Percentiles rank a stretch among this genome's conserved stretches.
phyloP scores from a whole-genome alignment of 1,140 invertebrate species.

The Drosophila ficusphila region DNA sequence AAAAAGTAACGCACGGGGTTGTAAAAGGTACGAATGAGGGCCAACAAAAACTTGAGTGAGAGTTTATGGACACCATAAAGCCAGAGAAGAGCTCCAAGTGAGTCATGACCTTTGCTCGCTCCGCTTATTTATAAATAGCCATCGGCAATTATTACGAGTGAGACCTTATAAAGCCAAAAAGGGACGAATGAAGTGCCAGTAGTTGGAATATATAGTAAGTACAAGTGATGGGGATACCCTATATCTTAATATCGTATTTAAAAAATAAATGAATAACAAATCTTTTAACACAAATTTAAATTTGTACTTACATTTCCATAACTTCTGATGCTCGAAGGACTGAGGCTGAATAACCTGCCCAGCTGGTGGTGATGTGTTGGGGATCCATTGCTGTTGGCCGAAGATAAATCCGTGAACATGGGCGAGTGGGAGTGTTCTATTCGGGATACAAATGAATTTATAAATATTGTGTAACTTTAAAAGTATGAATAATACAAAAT shows the following conservation, averaged over 20 bases:
- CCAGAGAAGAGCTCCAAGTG: constrained; percentile 31
- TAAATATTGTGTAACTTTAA: not conserved
- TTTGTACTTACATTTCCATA: constrained; percentile 78
- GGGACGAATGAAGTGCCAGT: not conserved
- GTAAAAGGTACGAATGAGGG: not conserved
- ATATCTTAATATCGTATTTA: not conserved
- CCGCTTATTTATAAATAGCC: constrained; percentile 42
- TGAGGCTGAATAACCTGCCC: constrained; percentile 73
- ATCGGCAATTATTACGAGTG: constrained; percentile 43
- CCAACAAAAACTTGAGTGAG: constrained; percentile 25
- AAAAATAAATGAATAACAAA: too few species aligned
- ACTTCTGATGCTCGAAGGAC: constrained; percentile 73
- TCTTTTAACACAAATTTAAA: not conserved
- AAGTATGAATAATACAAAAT: not conserved
- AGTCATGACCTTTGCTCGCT: constrained; percentile 51
- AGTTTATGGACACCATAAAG: constrained; percentile 14
- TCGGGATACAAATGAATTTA: not conserved
- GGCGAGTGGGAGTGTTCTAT: constrained; percentile 76
- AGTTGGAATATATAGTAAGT: not conserved
- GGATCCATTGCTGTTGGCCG: constrained; percentile 57
- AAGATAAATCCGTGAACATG: constrained; percentile 71
- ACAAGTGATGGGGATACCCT: not conserved
- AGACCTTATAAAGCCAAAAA: constrained; percentile 23
- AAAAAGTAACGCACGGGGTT: not conserved
- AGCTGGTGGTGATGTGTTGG: constrained; percentile 73